Conservation (phyloP, 2,797 vertebrate genomes). For the Lagodon rhomboides region DNA sequence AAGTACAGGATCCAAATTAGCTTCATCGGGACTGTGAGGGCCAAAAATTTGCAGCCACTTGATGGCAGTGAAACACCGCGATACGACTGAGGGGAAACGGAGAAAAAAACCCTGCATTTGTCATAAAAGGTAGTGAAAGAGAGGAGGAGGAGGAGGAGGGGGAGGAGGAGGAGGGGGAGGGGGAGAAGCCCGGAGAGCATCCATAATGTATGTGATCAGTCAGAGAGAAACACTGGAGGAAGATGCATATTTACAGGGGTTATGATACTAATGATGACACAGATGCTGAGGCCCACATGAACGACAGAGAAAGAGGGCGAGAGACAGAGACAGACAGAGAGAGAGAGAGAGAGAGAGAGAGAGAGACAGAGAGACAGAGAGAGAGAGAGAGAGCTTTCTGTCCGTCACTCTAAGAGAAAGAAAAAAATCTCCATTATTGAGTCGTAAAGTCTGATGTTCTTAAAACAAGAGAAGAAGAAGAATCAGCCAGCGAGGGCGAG, state of each 20-base stretch:
- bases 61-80: slow-evolving; percentile 79
- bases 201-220: slow-evolving; percentile 83
- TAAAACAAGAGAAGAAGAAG: slow-evolving; percentile 25
- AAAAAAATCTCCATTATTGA: neutral
- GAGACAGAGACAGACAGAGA: neutral
- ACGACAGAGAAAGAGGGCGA: neutral
- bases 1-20: no score
- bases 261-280: slow-evolving; percentile 72
- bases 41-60: slow-evolving; percentile 61
- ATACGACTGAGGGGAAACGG: slow-evolving; percentile 14
- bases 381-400: slow-evolving; percentile 8
- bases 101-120: slow-evolving; percentile 37
- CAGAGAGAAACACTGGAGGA: slow-evolving; percentile 73
- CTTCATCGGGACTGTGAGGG: neutral
- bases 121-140: slow-evolving; percentile 63
- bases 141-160: slow-evolving; percentile 37
- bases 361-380: neutral
- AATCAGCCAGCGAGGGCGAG: neutral
- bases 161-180: slow-evolving; percentile 37
- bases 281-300: slow-evolving; percentile 52
- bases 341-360: neutral
- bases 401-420: slow-evolving; percentile 31
- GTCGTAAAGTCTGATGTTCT: slow-evolving; percentile 1
- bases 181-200: slow-evolving; percentile 56
- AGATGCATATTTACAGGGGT: slow-evolving; percentile 73